phyloP scores from a whole-genome alignment of 2,797 vertebrate genomes.

The Lutjanus argentimaculatus region DNA sequence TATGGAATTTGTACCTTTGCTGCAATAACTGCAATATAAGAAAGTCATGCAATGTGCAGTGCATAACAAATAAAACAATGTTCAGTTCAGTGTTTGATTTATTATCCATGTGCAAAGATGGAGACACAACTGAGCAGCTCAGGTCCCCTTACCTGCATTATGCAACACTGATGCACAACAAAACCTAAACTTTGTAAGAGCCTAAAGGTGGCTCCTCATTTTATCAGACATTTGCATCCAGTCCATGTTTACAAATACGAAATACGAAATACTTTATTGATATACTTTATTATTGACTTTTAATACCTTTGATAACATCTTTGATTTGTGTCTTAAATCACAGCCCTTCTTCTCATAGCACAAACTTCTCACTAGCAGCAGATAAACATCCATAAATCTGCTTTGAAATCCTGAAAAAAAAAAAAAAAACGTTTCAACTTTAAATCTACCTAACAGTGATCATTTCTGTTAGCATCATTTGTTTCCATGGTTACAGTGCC shows the following conservation, averaged over 20 bases:
- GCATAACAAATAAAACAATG: constrained; percentile 9
- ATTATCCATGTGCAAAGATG: background rate
- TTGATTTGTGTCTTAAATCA: background rate
- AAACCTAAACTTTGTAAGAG: background rate
- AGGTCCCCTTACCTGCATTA: background rate
- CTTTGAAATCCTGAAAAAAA: background rate
- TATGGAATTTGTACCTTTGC: background rate
- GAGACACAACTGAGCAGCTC: background rate
- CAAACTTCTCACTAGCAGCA: background rate
- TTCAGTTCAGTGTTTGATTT: background rate
- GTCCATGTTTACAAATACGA: no score
- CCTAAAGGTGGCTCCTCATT: background rate
- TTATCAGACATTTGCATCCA: background rate
- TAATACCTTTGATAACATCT: background rate
- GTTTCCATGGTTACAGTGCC: background rate
- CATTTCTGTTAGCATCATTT: background rate
- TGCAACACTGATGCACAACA: background rate
- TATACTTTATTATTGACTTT: no score
- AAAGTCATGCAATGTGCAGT: background rate
- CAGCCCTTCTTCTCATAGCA: background rate
- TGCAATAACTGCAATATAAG: background rate
- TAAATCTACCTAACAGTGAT: background rate
- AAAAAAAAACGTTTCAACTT: no score
- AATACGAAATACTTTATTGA: no score
- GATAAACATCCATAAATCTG: background rate